A percentile compares a stretch with the other conserved stretches of the same genome.
Evolutionary conservation across 2,888 invertebrate species (phyloP).

Genomic region (Apamea anceps): DNA sequence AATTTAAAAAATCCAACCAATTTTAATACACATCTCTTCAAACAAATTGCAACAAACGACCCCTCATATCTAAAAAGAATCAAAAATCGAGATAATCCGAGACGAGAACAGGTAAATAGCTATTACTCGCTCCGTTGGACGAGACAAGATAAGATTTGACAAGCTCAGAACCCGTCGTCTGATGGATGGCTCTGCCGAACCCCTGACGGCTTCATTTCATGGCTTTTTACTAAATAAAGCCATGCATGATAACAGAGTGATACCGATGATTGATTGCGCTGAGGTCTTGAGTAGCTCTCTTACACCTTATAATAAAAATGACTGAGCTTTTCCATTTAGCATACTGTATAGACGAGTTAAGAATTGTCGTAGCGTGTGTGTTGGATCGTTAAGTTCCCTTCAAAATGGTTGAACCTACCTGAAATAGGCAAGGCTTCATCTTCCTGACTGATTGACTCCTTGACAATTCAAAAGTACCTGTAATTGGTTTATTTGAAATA

Average conservation of each 20-base stretch:
- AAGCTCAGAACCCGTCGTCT: conserved; percentile 73
- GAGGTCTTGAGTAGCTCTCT: conserved; percentile 34
- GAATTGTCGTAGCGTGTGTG: background rate
- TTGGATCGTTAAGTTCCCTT: background rate
- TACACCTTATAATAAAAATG: conserved; percentile 15
- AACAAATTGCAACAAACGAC: conserved; percentile 71
- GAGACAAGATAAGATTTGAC: conserved; percentile 85
- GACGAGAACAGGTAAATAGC: conserved; percentile 87
- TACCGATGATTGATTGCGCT: conserved; percentile 64
- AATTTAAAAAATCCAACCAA: conserved; percentile 43
- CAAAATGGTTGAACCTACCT: background rate
- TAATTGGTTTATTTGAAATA: too few species aligned
- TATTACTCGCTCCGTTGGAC: conserved; percentile 87
- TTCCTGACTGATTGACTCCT: background rate
- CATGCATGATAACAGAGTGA: conserved; percentile 73
- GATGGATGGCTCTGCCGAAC: conserved; percentile 84
- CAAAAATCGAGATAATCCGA: conserved; percentile 85
- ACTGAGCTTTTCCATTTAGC: background rate
- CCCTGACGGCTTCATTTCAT: conserved; percentile 86
- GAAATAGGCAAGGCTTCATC: background rate
- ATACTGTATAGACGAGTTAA: background rate
- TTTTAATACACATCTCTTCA: conserved; percentile 53
- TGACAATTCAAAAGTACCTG: background rate
- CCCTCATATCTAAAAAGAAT: conserved; percentile 82
- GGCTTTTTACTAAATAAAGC: conserved; percentile 80